Percentiles rank a stretch among this genome's conserved stretches.
Evolutionary conservation across 2,888 invertebrate species (phyloP).

Genomic region (Acanthopleura granulata): DNA sequence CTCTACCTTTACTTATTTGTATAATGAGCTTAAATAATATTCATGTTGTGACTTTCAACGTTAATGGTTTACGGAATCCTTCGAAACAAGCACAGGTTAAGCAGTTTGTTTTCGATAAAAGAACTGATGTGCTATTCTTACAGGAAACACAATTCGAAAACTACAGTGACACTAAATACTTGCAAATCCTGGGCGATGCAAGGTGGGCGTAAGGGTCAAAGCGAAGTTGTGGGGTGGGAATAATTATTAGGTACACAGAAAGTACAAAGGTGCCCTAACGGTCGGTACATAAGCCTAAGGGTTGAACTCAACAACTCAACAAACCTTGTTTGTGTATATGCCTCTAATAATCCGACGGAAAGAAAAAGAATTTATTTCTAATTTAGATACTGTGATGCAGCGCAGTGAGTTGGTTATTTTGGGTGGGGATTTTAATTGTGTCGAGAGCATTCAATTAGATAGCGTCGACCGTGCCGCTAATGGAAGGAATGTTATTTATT

Average conservation of each 20-base stretch:
- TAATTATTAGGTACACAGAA: conserved; percentile 3
- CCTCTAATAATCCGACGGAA: not conserved
- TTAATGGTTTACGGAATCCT: not conserved
- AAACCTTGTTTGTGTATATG: conserved; percentile 1
- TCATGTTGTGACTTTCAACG: not conserved
- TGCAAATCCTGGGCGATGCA: not conserved
- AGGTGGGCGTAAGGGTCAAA: conserved; percentile 13
- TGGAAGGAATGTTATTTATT: conserved; percentile 16
- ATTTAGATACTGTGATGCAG: not conserved
- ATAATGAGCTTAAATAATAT: not conserved
- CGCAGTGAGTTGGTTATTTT: conserved; percentile 20
- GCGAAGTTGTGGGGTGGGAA: not conserved
- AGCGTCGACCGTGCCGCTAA: conserved; percentile 26
- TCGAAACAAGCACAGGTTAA: not conserved
- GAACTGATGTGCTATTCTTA: not conserved
- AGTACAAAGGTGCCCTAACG: conserved; percentile 3
- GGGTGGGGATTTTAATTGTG: conserved; percentile 30
- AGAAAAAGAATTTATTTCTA: conserved; percentile 1
- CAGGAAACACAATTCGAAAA: conserved; percentile 10
- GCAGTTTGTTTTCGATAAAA: not conserved
- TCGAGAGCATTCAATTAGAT: conserved; percentile 23
- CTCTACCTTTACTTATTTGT: not conserved
- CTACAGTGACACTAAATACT: not conserved
- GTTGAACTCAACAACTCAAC: conserved; percentile 1
- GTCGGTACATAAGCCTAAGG: not conserved